Base-by-base conservation (phyloP, 1,140 invertebrate genomes). In the Popillia japonica region DNA sequence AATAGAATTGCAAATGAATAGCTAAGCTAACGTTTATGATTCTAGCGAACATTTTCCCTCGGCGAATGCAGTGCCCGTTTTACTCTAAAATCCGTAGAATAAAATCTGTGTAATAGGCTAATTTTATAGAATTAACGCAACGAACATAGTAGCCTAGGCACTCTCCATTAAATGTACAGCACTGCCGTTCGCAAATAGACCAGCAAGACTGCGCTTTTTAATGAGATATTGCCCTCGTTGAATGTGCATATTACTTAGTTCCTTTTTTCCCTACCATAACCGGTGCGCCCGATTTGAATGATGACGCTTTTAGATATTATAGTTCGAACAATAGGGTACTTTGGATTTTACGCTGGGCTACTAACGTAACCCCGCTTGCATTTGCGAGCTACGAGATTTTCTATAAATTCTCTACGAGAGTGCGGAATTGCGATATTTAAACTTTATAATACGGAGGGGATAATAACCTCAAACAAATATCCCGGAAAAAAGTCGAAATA, bases 221-320 rank as follows among this genome's bases (percentile, higher is more conserved):
- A 55, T 55, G 14, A 55, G 17, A 55, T 55, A 55, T 55, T 17
- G n/a, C 48, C 17, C 11, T 48, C 10, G 48, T 55, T n/a, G 48
- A 17, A 17, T 17, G 48, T n/a, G 6, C 14, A 55, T 34, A 34
- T 34, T 34, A 34, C 27, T 6, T 55, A 17, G 48, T 6, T 55
- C 17, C 17, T 55, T 7, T 55, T 55, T 14, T 55, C 11, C 48
- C 10, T 48, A 10, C 11, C 17, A n/a, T n/a, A 1, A n/a, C 48
- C 2, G 14, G 6, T 2, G 14, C 14, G 14, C 27, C 1, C 27
- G 48, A 55, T 55, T 55, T 55, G 48, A 55, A 55, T n/a, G 48
- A 55, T 55, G 48, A 55, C 17, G 48, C 48, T 55, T 17, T 55
- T 55, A 55, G 48, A 55, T 55, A 55, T 55, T 55, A 55, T 17